Percentiles rank a stretch among this genome's conserved stretches.
Conservation (phyloP, 2,797 vertebrate species). For the Calcarius lapponicus region DNA sequence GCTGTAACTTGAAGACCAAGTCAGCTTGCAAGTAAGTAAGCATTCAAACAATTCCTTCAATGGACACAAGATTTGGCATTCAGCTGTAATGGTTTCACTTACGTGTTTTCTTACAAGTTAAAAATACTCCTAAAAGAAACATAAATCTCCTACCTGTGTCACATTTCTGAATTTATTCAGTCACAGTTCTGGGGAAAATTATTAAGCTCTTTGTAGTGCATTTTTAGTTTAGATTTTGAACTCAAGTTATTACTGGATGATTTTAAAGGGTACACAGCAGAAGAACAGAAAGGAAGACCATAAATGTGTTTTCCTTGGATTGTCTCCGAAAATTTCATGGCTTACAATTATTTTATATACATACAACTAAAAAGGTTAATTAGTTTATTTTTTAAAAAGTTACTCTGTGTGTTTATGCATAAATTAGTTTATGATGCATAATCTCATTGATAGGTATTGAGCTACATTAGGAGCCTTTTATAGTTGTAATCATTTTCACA, state of each 20-base stretch:
- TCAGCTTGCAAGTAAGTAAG: not conserved
- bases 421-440: not conserved
- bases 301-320: not conserved
- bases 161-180: not conserved
- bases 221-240: not conserved
- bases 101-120: not conserved
- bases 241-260: not conserved
- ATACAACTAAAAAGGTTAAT: not conserved
- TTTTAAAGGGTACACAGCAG: not conserved
- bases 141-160: not conserved
- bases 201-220: not conserved
- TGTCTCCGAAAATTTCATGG: not conserved
- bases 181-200: not conserved
- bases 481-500: not conserved
- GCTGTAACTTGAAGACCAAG: not conserved
- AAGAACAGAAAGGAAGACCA: not conserved
- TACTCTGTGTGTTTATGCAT: not conserved
- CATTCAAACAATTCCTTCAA: not conserved
- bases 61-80: not conserved
- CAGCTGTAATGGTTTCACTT: not conserved
- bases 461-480: not conserved
- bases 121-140: not conserved
- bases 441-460: not conserved
- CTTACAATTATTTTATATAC: not conserved
- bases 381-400: not conserved